Conservation (phyloP, 2,797 vertebrate genomes). For the Lepus townsendii region DNA sequence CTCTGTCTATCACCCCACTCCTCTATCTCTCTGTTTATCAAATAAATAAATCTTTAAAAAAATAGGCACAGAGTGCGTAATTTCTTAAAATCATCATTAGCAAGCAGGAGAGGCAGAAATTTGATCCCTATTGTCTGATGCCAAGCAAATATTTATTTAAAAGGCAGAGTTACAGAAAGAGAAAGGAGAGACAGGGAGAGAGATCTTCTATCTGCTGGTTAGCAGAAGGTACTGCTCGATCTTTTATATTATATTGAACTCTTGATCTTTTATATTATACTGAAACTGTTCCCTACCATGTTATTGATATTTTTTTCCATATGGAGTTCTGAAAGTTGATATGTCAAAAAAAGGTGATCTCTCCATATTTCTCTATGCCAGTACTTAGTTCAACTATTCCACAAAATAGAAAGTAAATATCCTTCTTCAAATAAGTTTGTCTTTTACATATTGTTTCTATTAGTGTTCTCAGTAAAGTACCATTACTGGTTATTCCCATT, state of each 20-base stretch:
- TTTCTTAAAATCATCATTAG: background rate
- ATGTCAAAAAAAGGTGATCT: background rate
- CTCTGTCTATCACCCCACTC: no score
- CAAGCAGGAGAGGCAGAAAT: background rate
- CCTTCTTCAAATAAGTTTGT: constrained; percentile 39
- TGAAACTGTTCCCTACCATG: background rate
- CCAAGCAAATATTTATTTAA: background rate
- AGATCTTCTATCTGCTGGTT: no score
- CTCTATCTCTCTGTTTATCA: no score
- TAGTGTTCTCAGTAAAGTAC: constrained; percentile 9
- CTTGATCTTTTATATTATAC: background rate
- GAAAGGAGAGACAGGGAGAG: no score
- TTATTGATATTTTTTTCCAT: background rate
- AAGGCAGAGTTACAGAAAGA: no score
- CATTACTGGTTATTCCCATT: background rate
- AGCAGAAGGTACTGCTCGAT: no score
- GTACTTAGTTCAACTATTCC: constrained; percentile 54
- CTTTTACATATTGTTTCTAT: constrained; percentile 8
- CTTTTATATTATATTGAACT: background rate
- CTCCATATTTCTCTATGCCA: constrained; percentile 36
- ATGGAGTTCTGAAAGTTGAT: background rate
- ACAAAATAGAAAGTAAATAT: constrained; percentile 21
- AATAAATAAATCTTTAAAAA: no score
- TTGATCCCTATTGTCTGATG: background rate
- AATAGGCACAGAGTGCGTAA: background rate